Evolutionary conservation across 2,113 vertebrate species (phyloP).

Genomic region (Tylochromis polylepis): DNA sequence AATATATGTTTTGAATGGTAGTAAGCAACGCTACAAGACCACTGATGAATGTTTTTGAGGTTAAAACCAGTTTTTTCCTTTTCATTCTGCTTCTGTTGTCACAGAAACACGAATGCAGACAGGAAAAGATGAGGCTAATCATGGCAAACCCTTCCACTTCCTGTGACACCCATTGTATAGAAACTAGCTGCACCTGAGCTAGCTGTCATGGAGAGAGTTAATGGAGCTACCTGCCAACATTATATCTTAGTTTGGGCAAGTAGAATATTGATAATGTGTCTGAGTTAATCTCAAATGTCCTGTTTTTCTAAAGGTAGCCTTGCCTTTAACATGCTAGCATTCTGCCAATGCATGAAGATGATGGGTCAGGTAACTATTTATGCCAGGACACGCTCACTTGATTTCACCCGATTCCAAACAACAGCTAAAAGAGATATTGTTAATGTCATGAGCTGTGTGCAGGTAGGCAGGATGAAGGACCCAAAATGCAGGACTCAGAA

Average conservation of each 20-base stretch:
- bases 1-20: not conserved
- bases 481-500: too few relatives aligned
- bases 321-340: not conserved
- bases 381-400: not conserved
- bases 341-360: not conserved
- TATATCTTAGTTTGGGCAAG: not conserved
- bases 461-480: too few relatives aligned
- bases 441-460: too few relatives aligned
- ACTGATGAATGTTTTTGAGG: not conserved
- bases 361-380: not conserved
- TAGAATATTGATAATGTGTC: not conserved
- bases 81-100: not conserved
- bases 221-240: not conserved
- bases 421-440: not conserved
- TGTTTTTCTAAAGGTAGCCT: not conserved
- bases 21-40: not conserved
- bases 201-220: not conserved
- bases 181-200: not conserved
- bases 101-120: not conserved
- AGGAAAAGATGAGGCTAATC: not conserved
- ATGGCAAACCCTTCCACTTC: not conserved
- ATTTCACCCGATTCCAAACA: not conserved
- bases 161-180: not conserved
- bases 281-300: not conserved
- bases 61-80: not conserved